A percentile compares a stretch with the other conserved stretches of the same genome.
phyloP scores from a whole-genome alignment of 2,797 vertebrate species.

The Hoplostethus mediterraneus region DNA sequence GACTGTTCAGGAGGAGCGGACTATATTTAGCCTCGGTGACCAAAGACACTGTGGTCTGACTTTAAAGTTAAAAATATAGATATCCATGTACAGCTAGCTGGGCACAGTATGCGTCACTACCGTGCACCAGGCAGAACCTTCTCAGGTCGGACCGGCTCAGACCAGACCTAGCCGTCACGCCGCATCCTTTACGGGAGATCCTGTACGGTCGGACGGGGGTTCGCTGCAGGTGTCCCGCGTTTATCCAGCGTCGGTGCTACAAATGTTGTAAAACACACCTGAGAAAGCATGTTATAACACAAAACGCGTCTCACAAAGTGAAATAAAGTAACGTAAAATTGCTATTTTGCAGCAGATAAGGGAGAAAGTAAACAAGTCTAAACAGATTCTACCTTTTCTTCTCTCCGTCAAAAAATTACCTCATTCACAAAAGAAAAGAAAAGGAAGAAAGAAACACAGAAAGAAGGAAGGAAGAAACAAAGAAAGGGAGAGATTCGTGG shows the following conservation, averaged over 20 bases:
- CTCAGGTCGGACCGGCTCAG: slow-evolving; percentile 12
- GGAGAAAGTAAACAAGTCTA: too few relatives aligned
- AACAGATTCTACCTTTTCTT: too few relatives aligned
- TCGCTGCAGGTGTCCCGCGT: not conserved
- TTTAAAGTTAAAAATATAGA: slow-evolving; percentile 86
- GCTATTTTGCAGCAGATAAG: too few relatives aligned
- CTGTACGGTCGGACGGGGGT: not conserved
- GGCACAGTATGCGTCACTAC: slow-evolving; percentile 49
- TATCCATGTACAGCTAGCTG: slow-evolving; percentile 80
- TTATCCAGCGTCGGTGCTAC: not conserved
- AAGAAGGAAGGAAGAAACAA: slow-evolving; percentile 4
- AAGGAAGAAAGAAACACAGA: slow-evolving; percentile 11
- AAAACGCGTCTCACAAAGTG: not conserved
- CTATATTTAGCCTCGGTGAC: slow-evolving; percentile 79
- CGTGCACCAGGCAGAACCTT: slow-evolving; percentile 32
- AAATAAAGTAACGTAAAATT: too few relatives aligned
- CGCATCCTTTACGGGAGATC: not conserved
- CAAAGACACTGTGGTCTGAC: slow-evolving; percentile 79
- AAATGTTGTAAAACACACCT: too few relatives aligned
- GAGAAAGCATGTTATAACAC: not conserved
- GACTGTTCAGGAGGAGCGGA: slow-evolving; percentile 70
- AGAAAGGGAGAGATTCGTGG: slow-evolving; percentile 48
- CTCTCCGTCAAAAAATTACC: too few relatives aligned
- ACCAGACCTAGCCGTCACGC: not conserved
- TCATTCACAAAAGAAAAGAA: not conserved